Conservation (phyloP, 2,113 vertebrate genomes). For the Lepisosteus osseus region DNA sequence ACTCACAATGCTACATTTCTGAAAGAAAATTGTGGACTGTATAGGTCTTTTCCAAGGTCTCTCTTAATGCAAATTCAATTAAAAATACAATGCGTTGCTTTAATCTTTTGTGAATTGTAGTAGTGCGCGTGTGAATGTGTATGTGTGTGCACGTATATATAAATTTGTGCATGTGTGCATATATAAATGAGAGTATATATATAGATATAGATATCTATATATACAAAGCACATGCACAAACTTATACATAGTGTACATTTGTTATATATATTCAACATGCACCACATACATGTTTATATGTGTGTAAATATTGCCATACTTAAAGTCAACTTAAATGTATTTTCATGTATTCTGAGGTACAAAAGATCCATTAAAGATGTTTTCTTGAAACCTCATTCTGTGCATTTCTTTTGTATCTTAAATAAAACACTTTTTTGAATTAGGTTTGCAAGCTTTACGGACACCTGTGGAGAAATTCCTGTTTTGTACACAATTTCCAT, state of each 20-base stretch:
- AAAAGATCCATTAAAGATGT: conserved; percentile 61
- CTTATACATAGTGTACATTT: conserved; percentile 70
- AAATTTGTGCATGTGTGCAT: conserved; percentile 56
- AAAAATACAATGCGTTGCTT: conserved; percentile 59
- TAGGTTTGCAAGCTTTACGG: conserved; percentile 33
- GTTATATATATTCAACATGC: conserved; percentile 62
- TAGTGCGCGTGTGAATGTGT: conserved; percentile 64
- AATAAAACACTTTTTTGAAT: conserved; percentile 56
- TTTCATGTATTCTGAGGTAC: conserved; percentile 70
- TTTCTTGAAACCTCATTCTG: conserved; percentile 55
- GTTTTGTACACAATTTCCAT: background rate
- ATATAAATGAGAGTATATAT: conserved; percentile 55
- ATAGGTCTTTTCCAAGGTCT: conserved; percentile 77
- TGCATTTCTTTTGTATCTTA: conserved; percentile 20
- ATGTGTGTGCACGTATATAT: conserved; percentile 60
- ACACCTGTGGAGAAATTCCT: background rate
- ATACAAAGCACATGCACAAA: conserved; percentile 70
- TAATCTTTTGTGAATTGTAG: conserved; percentile 59
- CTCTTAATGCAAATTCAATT: conserved; percentile 55
- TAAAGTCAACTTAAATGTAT: conserved; percentile 70
- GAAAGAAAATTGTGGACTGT: conserved; percentile 78
- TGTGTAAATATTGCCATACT: conserved; percentile 71
- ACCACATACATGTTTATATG: conserved; percentile 70
- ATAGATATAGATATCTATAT: conserved; percentile 57
- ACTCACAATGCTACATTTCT: conserved; percentile 73